These are phyloP conservation scores for Actenoides hombroni DNA, from an alignment of 2,113 vertebrate genomes.

Conservation along the genomic window DNA sequence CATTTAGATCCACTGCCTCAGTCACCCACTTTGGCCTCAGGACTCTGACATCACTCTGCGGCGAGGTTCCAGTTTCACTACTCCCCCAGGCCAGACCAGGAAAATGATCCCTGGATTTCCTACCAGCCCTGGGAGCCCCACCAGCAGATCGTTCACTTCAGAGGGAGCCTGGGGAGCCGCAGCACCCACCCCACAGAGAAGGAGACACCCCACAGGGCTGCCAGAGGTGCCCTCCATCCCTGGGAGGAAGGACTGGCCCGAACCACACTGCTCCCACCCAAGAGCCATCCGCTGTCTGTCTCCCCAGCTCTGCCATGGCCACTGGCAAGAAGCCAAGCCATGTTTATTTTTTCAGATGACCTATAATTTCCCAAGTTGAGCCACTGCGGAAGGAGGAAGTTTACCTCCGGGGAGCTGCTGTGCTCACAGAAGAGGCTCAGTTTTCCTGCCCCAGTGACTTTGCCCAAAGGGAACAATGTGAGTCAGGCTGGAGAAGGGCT, in stretches of 20 bases:
- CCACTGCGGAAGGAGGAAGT: neutral
- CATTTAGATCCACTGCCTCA: neutral
- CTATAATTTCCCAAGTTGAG: slow-evolving; percentile 41
- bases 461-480: neutral
- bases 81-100: accelerated
- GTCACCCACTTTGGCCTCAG: neutral
- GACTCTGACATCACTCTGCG: accelerated
- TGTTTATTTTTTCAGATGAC: neutral
- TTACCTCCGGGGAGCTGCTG: neutral
- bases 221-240: neutral
- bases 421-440: neutral
- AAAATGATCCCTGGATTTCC: neutral
- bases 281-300: neutral
- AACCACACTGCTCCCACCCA: neutral
- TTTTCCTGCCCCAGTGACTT: neutral
- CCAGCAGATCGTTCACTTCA: neutral
- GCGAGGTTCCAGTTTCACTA: accelerated
- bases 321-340: neutral
- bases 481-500: accelerated
- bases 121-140: neutral
- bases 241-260: too few species aligned
- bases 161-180: neutral
- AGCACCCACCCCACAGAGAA: neutral
- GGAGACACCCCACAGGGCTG: accelerated
- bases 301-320: neutral